Evolutionary conservation across 2,113 vertebrate species (phyloP).

Genomic region (Chionomys nivalis): DNA sequence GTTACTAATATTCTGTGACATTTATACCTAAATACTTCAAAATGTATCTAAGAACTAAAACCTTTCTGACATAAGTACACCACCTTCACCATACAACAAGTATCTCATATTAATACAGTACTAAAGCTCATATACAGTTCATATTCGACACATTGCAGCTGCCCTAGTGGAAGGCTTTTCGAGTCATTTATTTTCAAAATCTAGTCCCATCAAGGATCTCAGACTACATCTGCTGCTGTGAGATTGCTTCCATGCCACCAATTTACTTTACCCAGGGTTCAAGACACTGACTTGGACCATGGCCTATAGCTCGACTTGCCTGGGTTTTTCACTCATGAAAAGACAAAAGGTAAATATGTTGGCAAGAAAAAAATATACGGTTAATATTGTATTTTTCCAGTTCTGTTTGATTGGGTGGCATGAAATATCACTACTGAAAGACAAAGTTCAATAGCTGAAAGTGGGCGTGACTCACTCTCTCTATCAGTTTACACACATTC

Average conservation of each 20-base stretch:
- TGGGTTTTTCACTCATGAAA: neutral
- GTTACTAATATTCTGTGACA: neutral
- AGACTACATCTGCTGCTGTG: neutral
- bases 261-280: neutral
- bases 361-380: neutral
- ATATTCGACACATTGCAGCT: neutral
- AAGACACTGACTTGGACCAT: neutral
- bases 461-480: neutral
- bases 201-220: neutral
- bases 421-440: neutral
- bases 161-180: neutral
- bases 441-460: neutral
- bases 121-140: neutral
- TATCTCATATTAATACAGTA: neutral
- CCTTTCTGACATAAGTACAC: neutral
- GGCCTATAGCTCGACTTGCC: neutral
- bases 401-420: neutral
- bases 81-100: neutral
- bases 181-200: neutral
- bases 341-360: neutral
- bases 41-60: neutral
- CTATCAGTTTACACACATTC: neutral
- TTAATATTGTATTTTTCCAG: neutral
- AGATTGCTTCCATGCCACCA: neutral
- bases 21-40: neutral